Base-by-base conservation (phyloP, 2,888 invertebrate species). In the Kuschelorhynchus macadamiae region DNA sequence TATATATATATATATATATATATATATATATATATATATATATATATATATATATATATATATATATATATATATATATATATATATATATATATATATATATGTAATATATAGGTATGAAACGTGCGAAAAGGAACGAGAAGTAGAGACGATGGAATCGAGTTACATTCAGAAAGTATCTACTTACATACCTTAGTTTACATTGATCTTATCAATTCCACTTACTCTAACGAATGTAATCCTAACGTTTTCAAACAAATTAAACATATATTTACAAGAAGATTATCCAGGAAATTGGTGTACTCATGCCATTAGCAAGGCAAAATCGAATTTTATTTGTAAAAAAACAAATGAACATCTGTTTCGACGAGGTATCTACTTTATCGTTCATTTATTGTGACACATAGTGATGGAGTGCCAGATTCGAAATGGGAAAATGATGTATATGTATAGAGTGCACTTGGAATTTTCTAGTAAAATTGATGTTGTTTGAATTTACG, bases 351-450 rank as follows among this genome's bases (percentile, higher is more conserved):
- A 72, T 64, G 73, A 76, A 78, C 78, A 78, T 76, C 76, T 78
- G 77, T 78, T 77, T 64, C 73, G 61, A 73, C 64, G 50, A 70
- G 57, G 74, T 77, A 74, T 74, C 71, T 69, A 74, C 74, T 76
- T 77, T 77, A 77, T 77, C 77, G 76, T 74, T 76, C 76, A 75
- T 77, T 77, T 78, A 76, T 77, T 78, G 74, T 76, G 78, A 77
- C 78, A 75, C 64, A 71, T 68, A 75, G 72, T 76, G 78, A 78
- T 78, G 73, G 78, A 78, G 76, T 75, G 71, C 71, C 71, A 71
- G 60, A 57, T 62, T 59, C 68, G 41, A 78, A 77, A 78, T 78
- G 77, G 76, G 76, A 76, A 75, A 75, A 76, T 77, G 77, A 77
- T 78, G 78, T 78, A 76, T 71, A 67, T 64, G 42, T 41, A 41